Percentiles rank a stretch among this genome's conserved stretches.
Conservation (phyloP, 2,113 vertebrate species). For the Cyanoliseus patagonus region DNA sequence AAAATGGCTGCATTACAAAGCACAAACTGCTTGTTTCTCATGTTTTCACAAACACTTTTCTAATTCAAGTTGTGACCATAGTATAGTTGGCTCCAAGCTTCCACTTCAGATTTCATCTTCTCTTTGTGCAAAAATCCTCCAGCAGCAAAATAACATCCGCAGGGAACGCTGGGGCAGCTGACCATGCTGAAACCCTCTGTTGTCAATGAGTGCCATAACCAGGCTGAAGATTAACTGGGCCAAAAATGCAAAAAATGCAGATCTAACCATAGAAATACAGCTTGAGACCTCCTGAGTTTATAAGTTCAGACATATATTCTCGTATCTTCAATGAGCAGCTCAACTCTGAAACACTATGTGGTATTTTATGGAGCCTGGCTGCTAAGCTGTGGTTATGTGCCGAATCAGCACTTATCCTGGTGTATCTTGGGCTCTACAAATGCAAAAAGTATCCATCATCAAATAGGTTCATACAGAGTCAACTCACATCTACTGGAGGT, state of each 20-base stretch:
- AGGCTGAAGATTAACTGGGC: background rate
- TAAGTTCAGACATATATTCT: background rate
- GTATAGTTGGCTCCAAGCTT: background rate
- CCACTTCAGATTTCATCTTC: background rate
- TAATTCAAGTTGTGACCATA: background rate
- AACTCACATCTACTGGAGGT: background rate
- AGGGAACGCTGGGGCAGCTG: background rate
- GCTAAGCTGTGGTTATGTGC: background rate
- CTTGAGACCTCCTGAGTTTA: background rate
- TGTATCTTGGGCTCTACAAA: background rate
- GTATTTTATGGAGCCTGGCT: background rate
- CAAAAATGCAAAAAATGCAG: background rate
- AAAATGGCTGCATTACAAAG: constrained; percentile 15
- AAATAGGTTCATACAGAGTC: background rate
- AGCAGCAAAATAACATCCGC: background rate
- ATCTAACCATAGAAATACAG: background rate
- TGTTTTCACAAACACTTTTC: background rate
- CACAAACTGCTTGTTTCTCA: background rate
- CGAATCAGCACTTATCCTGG: background rate
- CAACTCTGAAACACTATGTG: background rate
- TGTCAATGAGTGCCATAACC: background rate
- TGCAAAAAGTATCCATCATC: background rate
- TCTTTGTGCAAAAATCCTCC: background rate
- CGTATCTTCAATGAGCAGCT: background rate
- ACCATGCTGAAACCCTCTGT: background rate